A percentile compares a stretch with the other conserved stretches of the same genome.
Evolutionary conservation across 1,140 invertebrate genomes (phyloP).

Genomic region (Drosophila dunni): DNA sequence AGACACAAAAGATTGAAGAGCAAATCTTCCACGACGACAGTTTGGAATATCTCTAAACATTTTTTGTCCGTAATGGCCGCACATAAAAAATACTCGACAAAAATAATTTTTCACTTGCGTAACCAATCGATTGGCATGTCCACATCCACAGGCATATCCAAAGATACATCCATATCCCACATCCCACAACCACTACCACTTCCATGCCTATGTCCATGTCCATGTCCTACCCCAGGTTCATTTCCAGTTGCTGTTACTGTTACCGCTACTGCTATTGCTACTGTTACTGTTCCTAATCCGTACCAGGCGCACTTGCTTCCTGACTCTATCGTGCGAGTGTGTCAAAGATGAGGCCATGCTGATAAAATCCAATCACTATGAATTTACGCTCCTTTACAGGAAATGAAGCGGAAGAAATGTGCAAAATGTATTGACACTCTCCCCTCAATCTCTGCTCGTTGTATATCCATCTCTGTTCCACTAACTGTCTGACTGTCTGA

Average conservation of each 20-base stretch:
- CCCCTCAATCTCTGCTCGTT: conserved; percentile 10
- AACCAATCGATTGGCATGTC: conserved; percentile 77
- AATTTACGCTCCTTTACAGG: conserved; percentile 83
- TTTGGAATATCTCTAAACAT: conserved; percentile 63
- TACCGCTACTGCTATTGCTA: neutral
- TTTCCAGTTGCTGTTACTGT: conserved; percentile 16
- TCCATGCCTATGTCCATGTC: neutral
- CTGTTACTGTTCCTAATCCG: neutral
- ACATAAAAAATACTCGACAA: conserved; percentile 76
- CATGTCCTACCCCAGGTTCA: conserved; percentile 45
- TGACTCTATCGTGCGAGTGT: conserved; percentile 53
- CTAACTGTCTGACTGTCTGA: conserved; percentile 3
- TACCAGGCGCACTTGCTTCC: conserved; percentile 18
- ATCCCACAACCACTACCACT: no score
- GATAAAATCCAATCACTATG: conserved; percentile 83
- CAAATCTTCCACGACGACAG: neutral
- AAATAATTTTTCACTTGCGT: conserved; percentile 83
- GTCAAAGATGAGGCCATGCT: conserved; percentile 81
- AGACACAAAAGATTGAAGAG: neutral
- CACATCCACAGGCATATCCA: neutral
- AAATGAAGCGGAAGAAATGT: conserved; percentile 83
- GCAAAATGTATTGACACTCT: conserved; percentile 77
- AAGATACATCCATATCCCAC: no score
- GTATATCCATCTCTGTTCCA: conserved; percentile 12
- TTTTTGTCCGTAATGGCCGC: conserved; percentile 72